Base-by-base conservation (phyloP, 2,113 vertebrate genomes). In the Muntiacus reevesi region DNA sequence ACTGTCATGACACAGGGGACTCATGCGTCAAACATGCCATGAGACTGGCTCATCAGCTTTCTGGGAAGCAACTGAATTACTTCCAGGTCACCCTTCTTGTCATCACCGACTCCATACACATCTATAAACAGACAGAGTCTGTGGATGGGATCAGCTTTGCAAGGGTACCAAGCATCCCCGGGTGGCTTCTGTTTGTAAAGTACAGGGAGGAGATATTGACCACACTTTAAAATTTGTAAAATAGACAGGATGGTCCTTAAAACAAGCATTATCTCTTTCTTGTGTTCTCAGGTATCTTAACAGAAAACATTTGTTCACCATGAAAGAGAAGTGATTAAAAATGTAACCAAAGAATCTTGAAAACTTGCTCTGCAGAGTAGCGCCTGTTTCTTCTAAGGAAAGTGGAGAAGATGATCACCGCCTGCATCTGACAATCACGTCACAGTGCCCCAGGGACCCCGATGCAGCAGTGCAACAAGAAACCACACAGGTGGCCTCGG, bases 401-500 rank as follows among this genome's bases (percentile, higher is more conserved):
- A 95, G 59, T 57, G 54, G 59, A 94, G 2, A 2, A 74, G 33
- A 83, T 95, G 40, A 89, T 52, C 71, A 57, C 93, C 27, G 40
- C 96, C 62, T 83, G 89, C 52, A 0, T 45, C 54, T 59, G 28
- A n/a, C 16, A 71, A 54, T 36, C 16, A 13, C 36, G 33, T 91
- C 93, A 23, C 36, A 2, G 0, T 76, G 40, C 71, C 40, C 12
- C 64, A 55, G 92, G 92, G 0, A 57, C 87, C 85, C 36, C 47
- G 85, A 89, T 0, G 27, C 86, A 47, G 93, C 86, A 87, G 96
- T 33, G 96, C 45, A 40, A 47, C 12, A 79, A 36, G 82, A 54
- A 96, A 85, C 94, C 91, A 95, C 64, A 95, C 95, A 92, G 76
- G 95, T 28, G 95, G 96, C n/a, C 92, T 89, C 92, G 60, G 96